These are phyloP conservation scores for Halcyon leucocephala DNA, from an alignment of 2,797 vertebrate genomes.

Conservation along the genomic window DNA sequence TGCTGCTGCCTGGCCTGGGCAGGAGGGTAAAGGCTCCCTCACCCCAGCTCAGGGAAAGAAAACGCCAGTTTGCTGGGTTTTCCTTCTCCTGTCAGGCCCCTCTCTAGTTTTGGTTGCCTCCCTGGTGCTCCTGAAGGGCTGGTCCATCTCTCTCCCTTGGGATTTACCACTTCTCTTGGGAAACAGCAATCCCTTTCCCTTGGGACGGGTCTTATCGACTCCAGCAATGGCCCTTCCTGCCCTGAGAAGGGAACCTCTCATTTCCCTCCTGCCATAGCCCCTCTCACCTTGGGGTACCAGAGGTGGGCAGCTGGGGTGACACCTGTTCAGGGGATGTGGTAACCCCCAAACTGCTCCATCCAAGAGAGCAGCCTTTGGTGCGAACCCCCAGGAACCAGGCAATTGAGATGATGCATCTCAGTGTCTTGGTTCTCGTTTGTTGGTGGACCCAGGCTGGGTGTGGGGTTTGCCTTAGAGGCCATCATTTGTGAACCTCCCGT, in stretches of 20 bases:
- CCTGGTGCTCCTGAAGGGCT: neutral
- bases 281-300: neutral
- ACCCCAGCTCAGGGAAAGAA: neutral
- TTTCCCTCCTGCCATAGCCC: neutral
- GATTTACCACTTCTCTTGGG: neutral
- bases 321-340: neutral
- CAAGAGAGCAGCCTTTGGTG: neutral
- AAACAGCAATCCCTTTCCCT: neutral
- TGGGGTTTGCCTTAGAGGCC: neutral
- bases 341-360: neutral
- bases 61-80: neutral
- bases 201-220: neutral
- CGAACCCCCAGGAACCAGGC: neutral
- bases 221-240: neutral
- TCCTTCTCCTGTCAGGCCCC: neutral
- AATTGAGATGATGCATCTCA: fast-evolving
- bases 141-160: neutral
- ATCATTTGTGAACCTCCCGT: neutral
- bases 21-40: neutral
- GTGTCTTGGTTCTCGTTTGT: neutral
- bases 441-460: neutral
- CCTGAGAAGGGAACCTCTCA: neutral
- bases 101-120: neutral
- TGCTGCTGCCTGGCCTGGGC: neutral
- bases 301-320: neutral